phyloP scores from a whole-genome alignment of 1,140 invertebrate genomes.

The Drosophila saltans region DNA sequence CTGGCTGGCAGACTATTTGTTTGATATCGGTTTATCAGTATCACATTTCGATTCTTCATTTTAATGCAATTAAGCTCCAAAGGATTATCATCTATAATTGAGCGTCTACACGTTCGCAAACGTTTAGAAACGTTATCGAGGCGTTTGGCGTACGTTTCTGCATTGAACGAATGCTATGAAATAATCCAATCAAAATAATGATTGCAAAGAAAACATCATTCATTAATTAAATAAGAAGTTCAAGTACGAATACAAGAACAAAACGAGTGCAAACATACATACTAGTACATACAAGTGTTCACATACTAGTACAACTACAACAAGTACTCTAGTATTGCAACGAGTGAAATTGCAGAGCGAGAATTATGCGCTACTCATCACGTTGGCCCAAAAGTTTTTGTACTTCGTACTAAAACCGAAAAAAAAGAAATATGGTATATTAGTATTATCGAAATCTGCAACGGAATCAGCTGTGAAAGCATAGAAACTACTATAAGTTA shows the following conservation, averaged over 20 bases:
- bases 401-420: not conserved
- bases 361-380: conserved; percentile 11
- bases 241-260: not conserved
- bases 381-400: not conserved
- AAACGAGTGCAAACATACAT: not conserved
- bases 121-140: conserved; percentile 38
- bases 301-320: not conserved
- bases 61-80: conserved; percentile 51
- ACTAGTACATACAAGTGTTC: not conserved
- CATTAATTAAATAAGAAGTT: conserved; percentile 3
- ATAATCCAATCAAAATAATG: not conserved
- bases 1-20: conserved; percentile 38
- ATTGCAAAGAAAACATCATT: conserved; percentile 3
- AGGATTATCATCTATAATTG: conserved; percentile 61
- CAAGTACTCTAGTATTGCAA: not conserved
- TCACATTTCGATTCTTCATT: conserved; percentile 19
- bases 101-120: conserved; percentile 38
- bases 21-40: conserved; percentile 56
- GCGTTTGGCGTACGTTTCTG: conserved; percentile 19
- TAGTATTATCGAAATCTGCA: not conserved
- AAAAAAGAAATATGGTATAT: not conserved
- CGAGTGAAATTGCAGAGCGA: not conserved
- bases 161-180: conserved; percentile 10
- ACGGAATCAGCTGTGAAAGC: too few species aligned
- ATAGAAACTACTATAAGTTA: too few species aligned